phyloP scores from a whole-genome alignment of 1,140 invertebrate genomes.

The Conopomorpha cramerella region DNA sequence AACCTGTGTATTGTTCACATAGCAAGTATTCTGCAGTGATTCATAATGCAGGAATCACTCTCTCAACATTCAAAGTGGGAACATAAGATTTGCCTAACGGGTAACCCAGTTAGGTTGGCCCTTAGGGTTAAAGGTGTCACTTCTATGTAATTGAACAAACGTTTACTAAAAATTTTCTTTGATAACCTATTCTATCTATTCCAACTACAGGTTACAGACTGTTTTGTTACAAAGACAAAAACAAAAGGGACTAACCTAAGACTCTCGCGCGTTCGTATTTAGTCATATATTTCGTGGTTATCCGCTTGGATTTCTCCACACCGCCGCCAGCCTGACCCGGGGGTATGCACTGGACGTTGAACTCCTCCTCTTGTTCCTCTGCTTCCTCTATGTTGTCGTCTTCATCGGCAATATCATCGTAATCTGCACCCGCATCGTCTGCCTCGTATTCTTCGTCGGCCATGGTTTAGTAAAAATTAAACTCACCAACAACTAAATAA shows the following conservation, averaged over 20 bases:
- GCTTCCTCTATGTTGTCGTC: constrained; percentile 47
- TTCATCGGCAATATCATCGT: constrained; percentile 49
- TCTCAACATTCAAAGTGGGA: too few relatives aligned
- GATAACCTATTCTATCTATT: neutral
- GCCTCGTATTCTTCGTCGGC: constrained; percentile 50
- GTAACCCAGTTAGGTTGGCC: too few relatives aligned
- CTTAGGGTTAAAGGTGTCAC: too few relatives aligned
- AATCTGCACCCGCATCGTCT: constrained; percentile 43
- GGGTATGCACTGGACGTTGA: constrained; percentile 71
- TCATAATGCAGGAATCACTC: too few relatives aligned
- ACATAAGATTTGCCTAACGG: too few relatives aligned
- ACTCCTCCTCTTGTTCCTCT: constrained; percentile 64
- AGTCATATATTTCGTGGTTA: constrained; percentile 94
- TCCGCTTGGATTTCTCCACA: constrained; percentile 81
- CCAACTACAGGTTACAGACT: constrained; percentile 6
- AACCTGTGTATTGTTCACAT: too few relatives aligned
- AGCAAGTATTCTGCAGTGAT: too few relatives aligned
- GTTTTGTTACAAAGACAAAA: constrained; percentile 6
- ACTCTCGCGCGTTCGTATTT: constrained; percentile 75
- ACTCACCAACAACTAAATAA: too few relatives aligned
- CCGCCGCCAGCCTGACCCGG: constrained; percentile 75
- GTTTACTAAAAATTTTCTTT: neutral
- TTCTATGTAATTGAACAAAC: too few relatives aligned
- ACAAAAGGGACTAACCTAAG: constrained; percentile 21
- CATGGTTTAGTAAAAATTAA: too few relatives aligned